Base-by-base conservation (phyloP, 2,888 invertebrate genomes). In the Maniola hyperantus region DNA sequence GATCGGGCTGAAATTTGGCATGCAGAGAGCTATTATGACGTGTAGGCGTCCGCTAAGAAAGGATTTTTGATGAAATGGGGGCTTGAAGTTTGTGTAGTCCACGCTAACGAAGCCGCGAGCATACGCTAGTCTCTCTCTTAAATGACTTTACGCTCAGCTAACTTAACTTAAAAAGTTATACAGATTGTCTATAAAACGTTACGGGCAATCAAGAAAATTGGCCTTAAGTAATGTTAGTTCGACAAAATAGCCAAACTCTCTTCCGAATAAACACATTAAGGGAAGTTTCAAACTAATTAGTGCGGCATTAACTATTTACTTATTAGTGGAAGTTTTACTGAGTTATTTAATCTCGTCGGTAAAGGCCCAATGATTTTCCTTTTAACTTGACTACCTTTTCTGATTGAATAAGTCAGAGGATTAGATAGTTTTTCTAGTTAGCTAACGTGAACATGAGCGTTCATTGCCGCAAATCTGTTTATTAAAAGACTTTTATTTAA, bases 241-340 rank as follows among this genome's bases (percentile, higher is more conserved):
- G 36, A 63, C 42, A 33, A 50, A 63, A 46, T 36, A 55, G 15
- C 48, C 5, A 48, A 61, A 57, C 42, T 64, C 26, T 57, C 48
- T 55, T 53, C 61, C 42, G 62, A 69, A 69, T 61, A 58, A 67
- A 67, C 58, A 62, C 62, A 61, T 62, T 69, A 65, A 53, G 55
- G 46, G 7, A 54, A 65, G 64, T 67, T 69, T 33, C 42, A 48
- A 62, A 69, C 58, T 67, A 69, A 69, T 69, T 69, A 62, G 58
- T 67, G 26, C 39, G 46, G 62, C 61, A 48, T 69, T 62, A 69
- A 67, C 64, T 67, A 67, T 69, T 69, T 67, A 65, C 69, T 66
- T 59, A 62, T 59, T 69, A 67, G 64, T 50, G 53, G 20, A 64
- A 69, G 64, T 69, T 64, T 65, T 44, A 46, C 58, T 20, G 20